Evolutionary conservation across 2,797 vertebrate species (phyloP), one percentile per base, ranked within the genome.

Genomic region (Bryconaethiops microstoma): DNA sequence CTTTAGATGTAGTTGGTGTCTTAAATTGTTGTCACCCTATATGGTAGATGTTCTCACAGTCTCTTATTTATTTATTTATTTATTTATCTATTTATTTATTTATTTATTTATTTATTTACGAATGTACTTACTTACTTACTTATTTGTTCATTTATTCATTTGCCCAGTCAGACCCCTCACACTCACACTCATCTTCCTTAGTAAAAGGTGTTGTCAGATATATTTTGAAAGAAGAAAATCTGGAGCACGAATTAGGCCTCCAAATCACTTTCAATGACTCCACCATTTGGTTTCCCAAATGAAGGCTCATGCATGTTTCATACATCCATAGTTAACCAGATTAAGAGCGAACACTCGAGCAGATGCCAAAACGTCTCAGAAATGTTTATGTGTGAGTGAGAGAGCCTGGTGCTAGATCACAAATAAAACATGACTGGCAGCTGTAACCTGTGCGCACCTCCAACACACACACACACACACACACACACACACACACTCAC

Each of bases 361-460:
- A 97, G 96, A 96, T 98, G 97, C 96, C 94, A 95, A 93, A 96
- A 96, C 95, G 95, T 94, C 95, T 95, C 93, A 90, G 93, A 95
- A 94, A 94, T 96, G 94, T 96, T 96, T 94, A 94, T 95, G 94
- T 96, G 93, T 92, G 95, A 94, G 94, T 96, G 95, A 94, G 91
- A 94, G 93, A 94, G 93, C 93, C 93, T 91, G 91, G 91, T 93
- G 93, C 86, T 89, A 93, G 91, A 92, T 88, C 90, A 89, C 92
- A 90, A 90, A 97, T 99, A 94, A 98, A 98, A 97, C 94, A 99
- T 97, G 95, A 93, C 93, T 89, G 95, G 95, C 97, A 98, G 96
- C 96, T 99, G 97, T 92, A 94, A 90, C 92, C 91, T 90, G 89
- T 86, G 92, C 16, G 35, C 62, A 17, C 29, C 29, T 14, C 13